phyloP scores from a whole-genome alignment of 2,113 vertebrate species.

The Aspidoscelis tigris region DNA sequence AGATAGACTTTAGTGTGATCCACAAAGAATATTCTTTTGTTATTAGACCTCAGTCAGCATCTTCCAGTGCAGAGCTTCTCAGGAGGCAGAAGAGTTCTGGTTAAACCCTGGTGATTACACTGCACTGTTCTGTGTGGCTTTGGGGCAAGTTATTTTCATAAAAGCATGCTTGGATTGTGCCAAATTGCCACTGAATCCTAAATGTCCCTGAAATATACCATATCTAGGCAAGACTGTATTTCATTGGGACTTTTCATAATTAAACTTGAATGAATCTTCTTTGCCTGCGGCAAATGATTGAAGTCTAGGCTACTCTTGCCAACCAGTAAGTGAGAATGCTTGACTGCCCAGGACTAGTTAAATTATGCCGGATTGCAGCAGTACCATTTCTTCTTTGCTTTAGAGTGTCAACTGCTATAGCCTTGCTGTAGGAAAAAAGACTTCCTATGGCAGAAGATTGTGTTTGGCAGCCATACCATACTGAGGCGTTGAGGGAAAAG shows the following conservation, averaged over 20 bases:
- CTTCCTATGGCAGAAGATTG: background rate
- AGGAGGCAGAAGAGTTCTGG: background rate
- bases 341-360: slow-evolving; percentile 2
- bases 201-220: background rate
- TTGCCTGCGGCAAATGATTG: background rate
- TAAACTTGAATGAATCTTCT: background rate
- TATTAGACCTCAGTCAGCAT: background rate
- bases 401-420: background rate
- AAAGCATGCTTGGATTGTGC: background rate
- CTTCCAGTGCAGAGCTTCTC: background rate
- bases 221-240: background rate
- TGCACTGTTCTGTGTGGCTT: background rate
- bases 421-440: background rate
- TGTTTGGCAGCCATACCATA: background rate
- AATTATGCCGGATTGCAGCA: slow-evolving; percentile 6
- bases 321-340: slow-evolving; percentile 3
- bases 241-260: slow-evolving; percentile 3
- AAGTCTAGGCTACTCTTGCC: background rate
- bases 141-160: background rate
- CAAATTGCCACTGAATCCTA: background rate
- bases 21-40: background rate
- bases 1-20: too few species aligned
- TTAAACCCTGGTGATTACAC: background rate
- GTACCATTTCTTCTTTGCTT: slow-evolving; percentile 16
- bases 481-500: background rate